These are phyloP conservation scores for Tenrec ecaudatus DNA, from an alignment of 2,113 vertebrate genomes.

Conservation along the genomic window DNA sequence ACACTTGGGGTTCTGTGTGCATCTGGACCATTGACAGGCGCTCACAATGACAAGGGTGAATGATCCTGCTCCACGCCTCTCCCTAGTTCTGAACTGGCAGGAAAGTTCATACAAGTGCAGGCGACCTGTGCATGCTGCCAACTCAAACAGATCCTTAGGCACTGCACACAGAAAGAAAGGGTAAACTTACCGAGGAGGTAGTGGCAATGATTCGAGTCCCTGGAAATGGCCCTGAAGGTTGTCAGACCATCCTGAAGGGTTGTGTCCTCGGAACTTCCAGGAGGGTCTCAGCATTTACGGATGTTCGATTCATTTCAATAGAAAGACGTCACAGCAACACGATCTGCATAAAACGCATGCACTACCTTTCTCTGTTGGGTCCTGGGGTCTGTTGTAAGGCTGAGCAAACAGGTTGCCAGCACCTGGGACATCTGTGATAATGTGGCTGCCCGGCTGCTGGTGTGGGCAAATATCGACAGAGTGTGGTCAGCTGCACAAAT, in stretches of 20 bases:
- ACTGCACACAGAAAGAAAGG: background rate
- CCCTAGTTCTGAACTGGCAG: slow-evolving; percentile 9
- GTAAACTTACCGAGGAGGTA: background rate
- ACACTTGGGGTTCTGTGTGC: background rate
- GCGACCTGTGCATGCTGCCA: background rate
- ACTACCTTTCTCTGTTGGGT: background rate
- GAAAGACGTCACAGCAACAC: background rate
- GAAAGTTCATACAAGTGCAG: background rate
- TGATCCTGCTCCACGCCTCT: background rate
- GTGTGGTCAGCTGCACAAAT: slow-evolving; percentile 73
- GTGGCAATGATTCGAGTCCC: background rate
- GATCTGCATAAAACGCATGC: background rate
- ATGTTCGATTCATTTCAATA: background rate
- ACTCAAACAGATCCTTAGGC: slow-evolving; percentile 7
- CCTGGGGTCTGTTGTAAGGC: background rate
- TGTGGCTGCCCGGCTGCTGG: background rate
- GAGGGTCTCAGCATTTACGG: background rate
- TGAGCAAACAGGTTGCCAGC: slow-evolving; percentile 55
- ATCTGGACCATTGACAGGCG: background rate
- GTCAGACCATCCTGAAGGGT: background rate
- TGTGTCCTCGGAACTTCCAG: background rate
- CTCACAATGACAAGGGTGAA: background rate
- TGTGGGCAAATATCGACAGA: background rate
- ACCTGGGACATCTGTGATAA: slow-evolving; percentile 16
- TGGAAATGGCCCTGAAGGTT: background rate